Conservation (phyloP, 2,888 invertebrate species). For the Zygogramma bicolorata region DNA sequence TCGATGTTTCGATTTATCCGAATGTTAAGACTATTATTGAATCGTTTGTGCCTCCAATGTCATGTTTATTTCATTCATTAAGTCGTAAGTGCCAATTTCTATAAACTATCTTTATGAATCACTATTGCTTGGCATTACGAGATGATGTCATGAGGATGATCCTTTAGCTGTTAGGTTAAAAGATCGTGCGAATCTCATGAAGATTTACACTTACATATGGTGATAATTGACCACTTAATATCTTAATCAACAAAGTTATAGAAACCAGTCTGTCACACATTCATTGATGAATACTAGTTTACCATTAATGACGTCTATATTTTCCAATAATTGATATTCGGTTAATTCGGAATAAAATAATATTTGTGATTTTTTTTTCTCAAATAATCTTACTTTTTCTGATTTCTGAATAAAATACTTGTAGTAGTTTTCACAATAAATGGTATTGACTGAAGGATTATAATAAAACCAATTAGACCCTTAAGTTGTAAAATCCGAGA, state of each 20-base stretch:
- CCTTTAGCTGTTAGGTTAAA: slow-evolving; percentile 53
- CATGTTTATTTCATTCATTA: slow-evolving; percentile 36
- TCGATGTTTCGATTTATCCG: too few relatives aligned
- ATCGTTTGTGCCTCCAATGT: background rate
- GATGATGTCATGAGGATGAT: slow-evolving; percentile 53
- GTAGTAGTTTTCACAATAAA: too few relatives aligned
- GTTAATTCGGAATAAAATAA: too few relatives aligned
- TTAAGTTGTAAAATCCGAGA: too few relatives aligned
- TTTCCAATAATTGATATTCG: too few relatives aligned
- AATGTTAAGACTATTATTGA: too few relatives aligned
- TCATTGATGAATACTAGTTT: slow-evolving; percentile 39
- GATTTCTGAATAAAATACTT: too few relatives aligned
- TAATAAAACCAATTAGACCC: too few relatives aligned
- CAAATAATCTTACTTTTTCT: too few relatives aligned
- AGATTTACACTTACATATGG: slow-evolving; percentile 46
- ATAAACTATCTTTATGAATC: slow-evolving; percentile 38
- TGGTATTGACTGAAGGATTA: too few relatives aligned
- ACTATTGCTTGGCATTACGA: slow-evolving; percentile 47
- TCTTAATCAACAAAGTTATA: slow-evolving; percentile 49
- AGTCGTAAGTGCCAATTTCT: slow-evolving; percentile 43
- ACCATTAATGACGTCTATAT: background rate
- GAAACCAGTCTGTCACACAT: slow-evolving; percentile 42
- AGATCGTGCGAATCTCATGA: slow-evolving; percentile 57
- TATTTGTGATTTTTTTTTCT: too few relatives aligned
- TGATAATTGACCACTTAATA: slow-evolving; percentile 48